Conservation (phyloP, 2,888 invertebrate genomes). For the Noctua pronuba region DNA sequence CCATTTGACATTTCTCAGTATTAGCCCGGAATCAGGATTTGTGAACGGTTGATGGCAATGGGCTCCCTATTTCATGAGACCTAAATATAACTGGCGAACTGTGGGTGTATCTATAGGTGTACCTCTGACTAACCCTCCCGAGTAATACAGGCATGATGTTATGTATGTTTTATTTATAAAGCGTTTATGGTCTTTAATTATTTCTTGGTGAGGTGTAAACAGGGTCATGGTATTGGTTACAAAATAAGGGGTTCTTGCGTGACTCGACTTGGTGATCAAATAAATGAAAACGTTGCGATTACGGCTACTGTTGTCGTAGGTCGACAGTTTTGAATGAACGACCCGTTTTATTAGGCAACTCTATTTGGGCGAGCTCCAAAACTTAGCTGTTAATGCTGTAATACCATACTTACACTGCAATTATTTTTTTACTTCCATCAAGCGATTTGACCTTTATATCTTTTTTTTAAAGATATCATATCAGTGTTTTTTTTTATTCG, state of each 20-base stretch:
- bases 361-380: slow-evolving; percentile 40
- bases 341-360: slow-evolving; percentile 34
- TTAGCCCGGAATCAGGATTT: background rate
- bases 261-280: slow-evolving; percentile 40
- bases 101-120: background rate
- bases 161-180: slow-evolving; percentile 26
- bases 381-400: slow-evolving; percentile 13
- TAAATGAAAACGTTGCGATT: slow-evolving; percentile 27
- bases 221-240: slow-evolving; percentile 37
- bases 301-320: slow-evolving; percentile 32
- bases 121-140: background rate
- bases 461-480: slow-evolving; percentile 20
- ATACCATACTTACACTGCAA: slow-evolving; percentile 9
- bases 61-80: background rate
- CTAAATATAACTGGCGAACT: background rate
- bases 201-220: slow-evolving; percentile 28
- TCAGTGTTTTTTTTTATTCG: slow-evolving; percentile 23
- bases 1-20: background rate
- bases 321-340: slow-evolving; percentile 45
- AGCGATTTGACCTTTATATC: slow-evolving; percentile 13
- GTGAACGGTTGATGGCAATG: no score
- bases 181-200: slow-evolving; percentile 35
- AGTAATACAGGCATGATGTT: background rate
- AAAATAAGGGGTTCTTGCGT: slow-evolving; percentile 35
- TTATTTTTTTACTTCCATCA: slow-evolving; percentile 19